These are phyloP conservation scores for Dolichomitus sp. DNA, from an alignment of 2,888 invertebrate genomes.

Conservation along the genomic window DNA sequence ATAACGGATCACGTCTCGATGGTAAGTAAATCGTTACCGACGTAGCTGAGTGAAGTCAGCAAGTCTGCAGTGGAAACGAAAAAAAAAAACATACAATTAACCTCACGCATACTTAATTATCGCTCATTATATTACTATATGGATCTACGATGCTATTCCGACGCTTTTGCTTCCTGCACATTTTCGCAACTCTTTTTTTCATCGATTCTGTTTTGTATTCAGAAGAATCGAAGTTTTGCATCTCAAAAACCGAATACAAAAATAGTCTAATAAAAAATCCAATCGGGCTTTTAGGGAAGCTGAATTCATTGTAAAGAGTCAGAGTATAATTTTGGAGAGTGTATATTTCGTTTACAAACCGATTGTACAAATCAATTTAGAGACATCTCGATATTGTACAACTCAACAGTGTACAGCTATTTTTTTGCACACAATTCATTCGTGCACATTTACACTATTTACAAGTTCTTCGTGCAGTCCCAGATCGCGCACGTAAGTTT, in stretches of 20 bases:
- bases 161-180: slow-evolving; percentile 5
- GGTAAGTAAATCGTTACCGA: slow-evolving; percentile 19
- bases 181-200: slow-evolving; percentile 7
- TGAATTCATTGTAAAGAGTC: not conserved
- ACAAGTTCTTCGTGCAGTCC: too few relatives aligned
- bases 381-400: too few relatives aligned
- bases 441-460: too few relatives aligned
- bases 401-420: too few relatives aligned
- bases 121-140: slow-evolving; percentile 47
- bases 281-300: not conserved
- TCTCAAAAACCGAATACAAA: not conserved
- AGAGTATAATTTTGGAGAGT: not conserved
- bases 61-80: slow-evolving; percentile 8
- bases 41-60: slow-evolving; percentile 14
- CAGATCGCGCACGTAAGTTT: too few relatives aligned
- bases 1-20: slow-evolving; percentile 50
- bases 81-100: slow-evolving; percentile 50
- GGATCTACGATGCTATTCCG: slow-evolving; percentile 8
- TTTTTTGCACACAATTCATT: too few relatives aligned
- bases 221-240: not conserved
- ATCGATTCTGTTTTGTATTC: not conserved
- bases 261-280: not conserved
- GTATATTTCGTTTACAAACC: not conserved
- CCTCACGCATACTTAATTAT: slow-evolving; percentile 55
- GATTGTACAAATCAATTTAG: too few relatives aligned